Evolutionary conservation across 2,888 invertebrate genomes (phyloP).

Genomic region (Harpalus rubripes): DNA sequence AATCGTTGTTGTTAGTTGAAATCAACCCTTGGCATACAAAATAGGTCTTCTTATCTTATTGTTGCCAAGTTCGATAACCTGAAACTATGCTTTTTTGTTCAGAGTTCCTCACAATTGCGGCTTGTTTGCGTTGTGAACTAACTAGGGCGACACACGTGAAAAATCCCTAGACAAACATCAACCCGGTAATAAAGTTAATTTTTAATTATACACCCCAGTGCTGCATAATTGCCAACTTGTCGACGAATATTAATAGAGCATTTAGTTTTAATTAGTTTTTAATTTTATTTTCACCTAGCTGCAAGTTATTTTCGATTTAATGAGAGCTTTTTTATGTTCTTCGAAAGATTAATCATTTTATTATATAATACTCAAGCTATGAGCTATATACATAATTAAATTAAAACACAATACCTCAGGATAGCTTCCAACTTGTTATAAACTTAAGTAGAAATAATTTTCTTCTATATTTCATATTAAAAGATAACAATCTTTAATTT

Average conservation of each 20-base stretch:
- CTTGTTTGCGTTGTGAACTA: slow-evolving; percentile 5
- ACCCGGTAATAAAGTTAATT: slow-evolving; percentile 31
- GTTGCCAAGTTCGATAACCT: slow-evolving; percentile 21
- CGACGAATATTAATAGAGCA: slow-evolving; percentile 25
- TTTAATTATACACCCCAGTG: slow-evolving; percentile 33
- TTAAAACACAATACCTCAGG: slow-evolving; percentile 11
- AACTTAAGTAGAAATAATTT: slow-evolving; percentile 8
- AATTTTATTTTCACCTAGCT: slow-evolving; percentile 30
- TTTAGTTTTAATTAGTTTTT: slow-evolving; percentile 48
- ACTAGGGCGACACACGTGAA: slow-evolving; percentile 22
- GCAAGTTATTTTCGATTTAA: slow-evolving; percentile 20
- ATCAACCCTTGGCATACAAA: too few species aligned
- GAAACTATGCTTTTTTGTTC: background rate
- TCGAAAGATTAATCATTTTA: slow-evolving; percentile 27
- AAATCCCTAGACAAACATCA: slow-evolving; percentile 10
- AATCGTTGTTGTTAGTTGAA: too few species aligned
- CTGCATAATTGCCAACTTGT: slow-evolving; percentile 31
- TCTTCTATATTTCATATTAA: slow-evolving; percentile 13
- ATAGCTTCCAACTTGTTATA: slow-evolving; percentile 6
- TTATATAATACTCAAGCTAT: slow-evolving; percentile 14
- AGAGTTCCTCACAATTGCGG: background rate
- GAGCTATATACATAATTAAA: background rate
- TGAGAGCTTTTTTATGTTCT: slow-evolving; percentile 12
- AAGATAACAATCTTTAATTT: slow-evolving; percentile 42
- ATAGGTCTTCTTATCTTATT: background rate